Conservation (phyloP, 2,797 vertebrate species). For the Melanogrammus aeglefinus region DNA sequence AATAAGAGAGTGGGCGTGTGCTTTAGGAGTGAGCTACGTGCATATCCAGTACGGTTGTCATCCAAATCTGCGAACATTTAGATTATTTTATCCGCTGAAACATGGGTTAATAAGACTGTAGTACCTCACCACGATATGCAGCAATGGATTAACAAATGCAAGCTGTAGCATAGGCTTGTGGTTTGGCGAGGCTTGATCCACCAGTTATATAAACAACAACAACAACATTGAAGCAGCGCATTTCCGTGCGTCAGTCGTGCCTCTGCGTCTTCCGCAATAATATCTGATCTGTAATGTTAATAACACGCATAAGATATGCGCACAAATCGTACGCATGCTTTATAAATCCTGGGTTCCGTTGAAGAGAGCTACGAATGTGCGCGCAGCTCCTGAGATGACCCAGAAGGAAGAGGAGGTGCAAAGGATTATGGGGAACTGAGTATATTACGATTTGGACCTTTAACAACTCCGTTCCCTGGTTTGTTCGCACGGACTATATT, state of each 20-base stretch:
- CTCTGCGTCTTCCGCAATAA: not conserved
- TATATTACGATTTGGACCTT: not conserved
- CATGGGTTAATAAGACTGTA: not conserved
- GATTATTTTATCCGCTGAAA: not conserved
- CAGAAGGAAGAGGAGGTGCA: not conserved
- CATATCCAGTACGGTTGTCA: not conserved
- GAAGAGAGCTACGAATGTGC: slow-evolving; percentile 43
- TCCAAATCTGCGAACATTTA: slow-evolving; percentile 1
- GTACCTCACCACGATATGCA: slow-evolving; percentile 41
- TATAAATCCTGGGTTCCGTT: not conserved
- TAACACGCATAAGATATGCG: not conserved
- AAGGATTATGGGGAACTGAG: slow-evolving; percentile 54
- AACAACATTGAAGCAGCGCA: not conserved
- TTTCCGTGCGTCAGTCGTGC: not conserved
- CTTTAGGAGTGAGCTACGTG: slow-evolving; percentile 42
- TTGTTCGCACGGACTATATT: not conserved
- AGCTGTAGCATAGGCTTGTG: not conserved
- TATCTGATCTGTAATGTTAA: not conserved
- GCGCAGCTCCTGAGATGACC: slow-evolving; percentile 40
- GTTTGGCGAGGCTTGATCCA: slow-evolving; percentile 19
- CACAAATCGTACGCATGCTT: not conserved
- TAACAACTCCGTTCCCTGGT: rapidly evolving
- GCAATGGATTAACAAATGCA: slow-evolving; percentile 21
- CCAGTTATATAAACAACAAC: slow-evolving; percentile 29
- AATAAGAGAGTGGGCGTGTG: slow-evolving; percentile 48